Percentiles rank a stretch among this genome's conserved stretches.
Evolutionary conservation across 2,888 invertebrate genomes (phyloP).

Genomic region (Synanthedon vespiformis): DNA sequence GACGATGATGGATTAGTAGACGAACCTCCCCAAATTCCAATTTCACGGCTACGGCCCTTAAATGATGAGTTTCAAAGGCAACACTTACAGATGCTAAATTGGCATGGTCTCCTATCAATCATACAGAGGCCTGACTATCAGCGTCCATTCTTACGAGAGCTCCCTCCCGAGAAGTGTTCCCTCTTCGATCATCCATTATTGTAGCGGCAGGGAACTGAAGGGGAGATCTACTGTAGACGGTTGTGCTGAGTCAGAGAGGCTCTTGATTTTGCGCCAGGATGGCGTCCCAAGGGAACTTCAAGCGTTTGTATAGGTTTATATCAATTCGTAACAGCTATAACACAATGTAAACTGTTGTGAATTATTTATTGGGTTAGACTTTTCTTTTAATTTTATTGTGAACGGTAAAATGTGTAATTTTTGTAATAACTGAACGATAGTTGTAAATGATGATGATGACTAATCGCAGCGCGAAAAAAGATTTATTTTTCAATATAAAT

Average conservation of each 20-base stretch:
- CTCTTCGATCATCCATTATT: not conserved
- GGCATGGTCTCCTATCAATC: conserved; percentile 27
- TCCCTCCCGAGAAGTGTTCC: conserved; percentile 8
- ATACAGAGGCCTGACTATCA: conserved; percentile 18
- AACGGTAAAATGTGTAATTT: too few species aligned
- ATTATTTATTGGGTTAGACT: too few species aligned
- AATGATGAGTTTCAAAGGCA: conserved; percentile 4
- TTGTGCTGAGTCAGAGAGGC: conserved; percentile 24
- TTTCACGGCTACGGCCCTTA: conserved; percentile 10
- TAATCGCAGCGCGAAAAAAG: too few species aligned
- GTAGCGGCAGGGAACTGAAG: not conserved
- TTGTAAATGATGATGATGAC: too few species aligned
- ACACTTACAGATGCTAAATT: conserved; percentile 9
- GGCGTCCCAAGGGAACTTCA: conserved; percentile 17
- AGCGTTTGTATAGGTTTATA: conserved; percentile 11
- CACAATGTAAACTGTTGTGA: too few species aligned
- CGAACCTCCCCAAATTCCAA: conserved; percentile 6
- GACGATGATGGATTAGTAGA: conserved; percentile 6
- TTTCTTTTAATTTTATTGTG: too few species aligned
- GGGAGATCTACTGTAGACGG: conserved; percentile 14
- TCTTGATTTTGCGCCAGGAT: conserved; percentile 29
- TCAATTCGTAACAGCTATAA: too few species aligned
- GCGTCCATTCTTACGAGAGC: conserved; percentile 13
- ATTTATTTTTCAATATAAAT: too few species aligned
- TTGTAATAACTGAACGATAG: too few species aligned